A percentile compares a stretch with the other conserved stretches of the same genome.
Conservation (phyloP, 2,797 vertebrate species). For the Margarornis squamiger region DNA sequence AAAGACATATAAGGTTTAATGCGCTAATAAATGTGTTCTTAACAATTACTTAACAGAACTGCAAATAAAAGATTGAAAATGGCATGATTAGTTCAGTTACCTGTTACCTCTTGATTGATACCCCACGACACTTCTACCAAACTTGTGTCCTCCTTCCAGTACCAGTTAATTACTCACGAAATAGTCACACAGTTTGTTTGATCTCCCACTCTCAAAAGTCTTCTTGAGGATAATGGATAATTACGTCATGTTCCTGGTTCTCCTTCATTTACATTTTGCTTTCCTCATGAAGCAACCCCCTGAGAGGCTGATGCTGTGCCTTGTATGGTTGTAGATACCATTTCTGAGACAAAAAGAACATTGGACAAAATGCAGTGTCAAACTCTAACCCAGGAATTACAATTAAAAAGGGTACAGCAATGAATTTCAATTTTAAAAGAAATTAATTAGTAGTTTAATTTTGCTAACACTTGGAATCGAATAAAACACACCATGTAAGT, state of each 20-base stretch:
- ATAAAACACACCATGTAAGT: not conserved
- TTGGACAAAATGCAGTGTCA: not conserved
- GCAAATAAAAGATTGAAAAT: not conserved
- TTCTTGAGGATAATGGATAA: not conserved
- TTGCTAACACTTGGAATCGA: not conserved
- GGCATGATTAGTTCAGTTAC: not conserved
- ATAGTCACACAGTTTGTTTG: not conserved
- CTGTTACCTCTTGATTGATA: fast-evolving
- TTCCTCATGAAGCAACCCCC: not conserved
- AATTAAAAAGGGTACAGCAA: not conserved
- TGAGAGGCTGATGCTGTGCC: not conserved
- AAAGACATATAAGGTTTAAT: not conserved
- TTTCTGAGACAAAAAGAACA: not conserved
- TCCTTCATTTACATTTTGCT: not conserved
- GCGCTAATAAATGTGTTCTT: not conserved
- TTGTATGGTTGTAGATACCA: fast-evolving
- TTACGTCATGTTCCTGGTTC: not conserved
- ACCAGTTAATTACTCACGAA: not conserved
- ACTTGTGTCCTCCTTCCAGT: not conserved
- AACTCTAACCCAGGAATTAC: not conserved
- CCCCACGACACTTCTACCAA: not conserved
- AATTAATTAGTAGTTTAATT: not conserved
- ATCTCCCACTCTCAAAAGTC: not conserved
- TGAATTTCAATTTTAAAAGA: not conserved
- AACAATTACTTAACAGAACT: not conserved